These are phyloP conservation scores for Griposia aprilina DNA, from an alignment of 2,888 invertebrate genomes.

Conservation along the genomic window DNA sequence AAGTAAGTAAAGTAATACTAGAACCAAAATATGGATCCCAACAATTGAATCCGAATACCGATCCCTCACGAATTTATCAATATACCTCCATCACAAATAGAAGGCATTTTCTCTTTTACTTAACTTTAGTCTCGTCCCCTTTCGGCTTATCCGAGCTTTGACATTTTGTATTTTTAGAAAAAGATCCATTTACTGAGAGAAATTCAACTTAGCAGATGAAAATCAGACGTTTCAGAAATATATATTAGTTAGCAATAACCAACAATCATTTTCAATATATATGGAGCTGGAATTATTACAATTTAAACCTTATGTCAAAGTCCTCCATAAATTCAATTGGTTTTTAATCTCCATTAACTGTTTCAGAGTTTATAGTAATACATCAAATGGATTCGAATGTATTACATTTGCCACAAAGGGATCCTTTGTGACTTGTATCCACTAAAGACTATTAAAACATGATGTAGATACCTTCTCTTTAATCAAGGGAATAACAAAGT, in stretches of 20 bases:
- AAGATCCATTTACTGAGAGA: conserved; percentile 28
- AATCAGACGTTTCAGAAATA: conserved; percentile 4
- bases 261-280: neutral
- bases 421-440: neutral
- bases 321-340: neutral
- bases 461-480: neutral
- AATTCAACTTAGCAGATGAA: conserved; percentile 28
- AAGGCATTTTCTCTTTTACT: conserved; percentile 47
- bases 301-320: neutral
- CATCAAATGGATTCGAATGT: conserved; percentile 2
- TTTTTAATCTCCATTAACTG: conserved; percentile 16
- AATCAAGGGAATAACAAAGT: neutral
- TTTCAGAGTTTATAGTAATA: neutral
- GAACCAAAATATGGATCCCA: conserved; percentile 34
- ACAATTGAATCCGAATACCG: neutral
- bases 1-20: conserved; percentile 31
- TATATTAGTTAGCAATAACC: neutral
- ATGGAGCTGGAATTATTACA: neutral
- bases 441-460: neutral
- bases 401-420: neutral
- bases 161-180: conserved; percentile 44
- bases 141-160: conserved; percentile 52
- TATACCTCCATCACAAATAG: conserved; percentile 34
- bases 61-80: conserved; percentile 38
- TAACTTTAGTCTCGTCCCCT: conserved; percentile 36